Percentiles rank a stretch among this genome's conserved stretches.
Conservation (phyloP, 2,113 vertebrate genomes). For the Carlito syrichta region DNA sequence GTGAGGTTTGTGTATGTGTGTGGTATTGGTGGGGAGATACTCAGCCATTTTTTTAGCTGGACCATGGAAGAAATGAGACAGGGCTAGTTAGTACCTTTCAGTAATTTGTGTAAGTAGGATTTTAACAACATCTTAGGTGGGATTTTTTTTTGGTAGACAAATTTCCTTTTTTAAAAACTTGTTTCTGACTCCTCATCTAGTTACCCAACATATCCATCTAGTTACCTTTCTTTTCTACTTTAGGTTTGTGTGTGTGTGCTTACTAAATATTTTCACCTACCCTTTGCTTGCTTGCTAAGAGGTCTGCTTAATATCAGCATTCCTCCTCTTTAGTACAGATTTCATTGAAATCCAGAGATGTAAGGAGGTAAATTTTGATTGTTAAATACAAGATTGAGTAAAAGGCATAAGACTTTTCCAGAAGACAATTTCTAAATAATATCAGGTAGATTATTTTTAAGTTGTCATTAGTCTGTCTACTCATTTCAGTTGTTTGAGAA, state of each 20-base stretch:
- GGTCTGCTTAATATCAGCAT: background rate
- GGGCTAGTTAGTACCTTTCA: background rate
- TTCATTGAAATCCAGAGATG: constrained; percentile 21
- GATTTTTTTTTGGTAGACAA: background rate
- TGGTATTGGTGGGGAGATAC: background rate
- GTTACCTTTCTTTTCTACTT: constrained; percentile 23
- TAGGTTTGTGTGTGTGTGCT: background rate
- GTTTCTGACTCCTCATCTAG: background rate
- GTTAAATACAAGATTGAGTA: background rate
- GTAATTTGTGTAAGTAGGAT: constrained; percentile 33
- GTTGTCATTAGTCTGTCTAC: constrained; percentile 33
- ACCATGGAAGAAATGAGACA: background rate
- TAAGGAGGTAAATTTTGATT: constrained; percentile 39
- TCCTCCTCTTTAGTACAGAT: constrained; percentile 12
- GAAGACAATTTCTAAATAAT: constrained; percentile 30
- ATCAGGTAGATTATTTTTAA: constrained; percentile 11
- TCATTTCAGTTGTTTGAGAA: constrained; percentile 50
- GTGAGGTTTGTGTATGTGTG: background rate
- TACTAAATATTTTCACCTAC: constrained; percentile 35
- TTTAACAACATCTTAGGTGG: background rate
- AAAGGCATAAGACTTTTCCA: constrained; percentile 22
- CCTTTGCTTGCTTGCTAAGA: constrained; percentile 27
- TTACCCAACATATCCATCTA: background rate
- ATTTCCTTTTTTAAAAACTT: background rate
- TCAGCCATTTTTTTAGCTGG: background rate